Base-by-base conservation (phyloP, 2,888 invertebrate species). In the Drosophila rubida region DNA sequence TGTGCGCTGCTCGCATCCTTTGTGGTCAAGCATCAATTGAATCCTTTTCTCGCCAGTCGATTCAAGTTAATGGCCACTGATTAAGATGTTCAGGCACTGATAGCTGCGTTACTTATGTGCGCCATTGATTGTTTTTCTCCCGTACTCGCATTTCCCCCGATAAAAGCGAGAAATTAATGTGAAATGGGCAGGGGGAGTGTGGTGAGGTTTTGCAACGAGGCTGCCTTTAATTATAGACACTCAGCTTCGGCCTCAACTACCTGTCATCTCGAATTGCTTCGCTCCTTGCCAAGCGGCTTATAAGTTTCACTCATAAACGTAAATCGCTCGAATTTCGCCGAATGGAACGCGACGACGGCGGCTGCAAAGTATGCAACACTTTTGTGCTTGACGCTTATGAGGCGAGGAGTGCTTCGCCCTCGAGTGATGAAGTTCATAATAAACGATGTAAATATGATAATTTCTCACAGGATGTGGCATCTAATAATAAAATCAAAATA, bases 381-480 rank as follows among this genome's bases (percentile, higher is more conserved):
- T 84, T 86, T 58, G 45, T 23, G 19, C 53, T 50, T 69, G 57
- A 61, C 81, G 65, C 51, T 80, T 83, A 80, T 83, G 4, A 16
- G 4, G 14, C 4, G 63, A 0, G 35, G 1, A 8, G 37, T 49
- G 23, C 45, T 51, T 54, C 44, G 67, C 72, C 69, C 82, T 90
- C 88, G 88, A 90, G 91, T 91, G 91, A 90, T 91, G 90, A 90
- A 91, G 89, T 91, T 91, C 91, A 92, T 91, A 92, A 92, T 92
- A 91, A 91, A 91, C 91, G 92, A 92, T 90, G 89, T 90, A 92
- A 91, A 91, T 92, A 91, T 91, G 91, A 91, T 91, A 91, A 91
- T 91, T 91, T 91, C 89, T 87, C 91, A 84, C 90, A 91, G 91
- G 90, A 90, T 91, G 91, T 91, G 91, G 91, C 85, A 91, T 91